phyloP scores from a whole-genome alignment of 2,113 vertebrate species.

The Megaceryle maxima region DNA sequence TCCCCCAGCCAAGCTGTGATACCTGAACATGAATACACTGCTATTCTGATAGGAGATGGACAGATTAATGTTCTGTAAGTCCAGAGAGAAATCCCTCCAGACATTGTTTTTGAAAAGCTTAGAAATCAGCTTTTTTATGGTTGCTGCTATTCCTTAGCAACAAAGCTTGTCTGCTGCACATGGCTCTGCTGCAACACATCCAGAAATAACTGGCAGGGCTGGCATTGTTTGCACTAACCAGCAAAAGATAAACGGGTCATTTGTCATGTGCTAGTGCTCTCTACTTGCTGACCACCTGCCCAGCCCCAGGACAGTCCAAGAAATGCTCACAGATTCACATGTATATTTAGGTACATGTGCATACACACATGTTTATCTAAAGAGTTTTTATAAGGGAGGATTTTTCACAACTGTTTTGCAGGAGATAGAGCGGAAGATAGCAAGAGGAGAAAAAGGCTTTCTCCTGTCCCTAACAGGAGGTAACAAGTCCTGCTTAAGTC shows the following conservation, averaged over 20 bases:
- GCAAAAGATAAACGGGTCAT: not conserved
- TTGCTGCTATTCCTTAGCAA: slow-evolving; percentile 53
- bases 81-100: slow-evolving; percentile 52
- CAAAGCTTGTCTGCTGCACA: slow-evolving; percentile 18
- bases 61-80: slow-evolving; percentile 5
- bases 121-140: slow-evolving; percentile 40
- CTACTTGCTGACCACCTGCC: not conserved
- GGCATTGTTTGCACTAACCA: not conserved
- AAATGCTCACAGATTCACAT: not conserved
- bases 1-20: not conserved
- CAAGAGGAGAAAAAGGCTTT: not conserved
- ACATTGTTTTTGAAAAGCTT: slow-evolving; percentile 29
- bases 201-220: slow-evolving; percentile 44
- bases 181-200: slow-evolving; percentile 12
- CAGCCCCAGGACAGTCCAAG: accelerated
- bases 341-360: too few species aligned
- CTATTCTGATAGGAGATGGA: not conserved
- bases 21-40: not conserved
- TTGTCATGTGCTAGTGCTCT: not conserved
- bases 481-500: not conserved
- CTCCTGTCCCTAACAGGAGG: not conserved
- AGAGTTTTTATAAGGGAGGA: not conserved
- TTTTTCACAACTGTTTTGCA: not conserved
- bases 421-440: not conserved
- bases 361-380: accelerated